These are phyloP conservation scores for Smithornis capensis DNA, from an alignment of 2,113 vertebrate species.

Conservation along the genomic window DNA sequence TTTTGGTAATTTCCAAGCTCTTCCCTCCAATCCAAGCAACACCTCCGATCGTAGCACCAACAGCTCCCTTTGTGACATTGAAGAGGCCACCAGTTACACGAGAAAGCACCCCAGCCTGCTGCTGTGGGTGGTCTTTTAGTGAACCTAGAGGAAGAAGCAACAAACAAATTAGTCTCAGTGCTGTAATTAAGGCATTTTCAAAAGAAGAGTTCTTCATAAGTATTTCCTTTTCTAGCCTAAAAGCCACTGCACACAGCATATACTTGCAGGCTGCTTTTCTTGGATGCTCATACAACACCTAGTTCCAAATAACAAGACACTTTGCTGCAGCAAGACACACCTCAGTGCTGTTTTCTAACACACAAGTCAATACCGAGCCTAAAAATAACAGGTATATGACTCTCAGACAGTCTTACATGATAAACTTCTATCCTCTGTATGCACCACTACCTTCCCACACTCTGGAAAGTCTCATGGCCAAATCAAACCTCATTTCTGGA, in stretches of 20 bases:
- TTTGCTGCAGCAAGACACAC: background rate
- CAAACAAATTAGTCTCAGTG: background rate
- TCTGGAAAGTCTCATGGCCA: background rate
- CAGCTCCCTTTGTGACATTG: conserved; percentile 91
- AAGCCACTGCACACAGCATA: background rate
- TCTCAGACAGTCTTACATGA: fast-evolving
- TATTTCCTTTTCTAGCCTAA: background rate
- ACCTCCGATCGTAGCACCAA: conserved; percentile 90
- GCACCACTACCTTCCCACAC: background rate
- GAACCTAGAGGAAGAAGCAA: conserved; percentile 71
- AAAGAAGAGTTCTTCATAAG: background rate
- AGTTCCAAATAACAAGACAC: background rate
- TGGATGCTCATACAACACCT: background rate
- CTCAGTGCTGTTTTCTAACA: background rate
- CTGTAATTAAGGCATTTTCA: background rate
- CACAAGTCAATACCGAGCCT: background rate
- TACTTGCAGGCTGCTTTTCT: background rate
- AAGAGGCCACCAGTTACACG: conserved; percentile 91
- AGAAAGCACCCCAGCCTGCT: conserved; percentile 89
- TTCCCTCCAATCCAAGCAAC: conserved; percentile 96
- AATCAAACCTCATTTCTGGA: background rate
- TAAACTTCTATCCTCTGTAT: background rate
- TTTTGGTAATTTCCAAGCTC: conserved; percentile 92
- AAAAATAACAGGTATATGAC: background rate
- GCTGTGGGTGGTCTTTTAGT: conserved; percentile 86